phyloP scores from a whole-genome alignment of 2,113 vertebrate genomes.

The Calyptomena viridis region DNA sequence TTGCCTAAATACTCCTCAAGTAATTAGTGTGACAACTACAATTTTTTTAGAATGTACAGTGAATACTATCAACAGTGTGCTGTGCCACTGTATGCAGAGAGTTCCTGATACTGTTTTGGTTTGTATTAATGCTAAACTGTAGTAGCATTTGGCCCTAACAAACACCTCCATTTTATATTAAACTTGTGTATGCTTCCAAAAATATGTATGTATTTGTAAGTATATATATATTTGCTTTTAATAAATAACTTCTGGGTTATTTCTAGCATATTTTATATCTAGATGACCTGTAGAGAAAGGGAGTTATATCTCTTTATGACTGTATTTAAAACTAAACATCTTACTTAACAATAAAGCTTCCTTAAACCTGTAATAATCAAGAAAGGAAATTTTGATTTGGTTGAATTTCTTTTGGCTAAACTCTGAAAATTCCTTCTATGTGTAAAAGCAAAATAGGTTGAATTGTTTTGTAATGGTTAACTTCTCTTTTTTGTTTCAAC shows the following conservation, averaged over 20 bases:
- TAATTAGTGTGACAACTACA: neutral
- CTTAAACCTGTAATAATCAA: neutral
- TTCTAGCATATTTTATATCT: neutral
- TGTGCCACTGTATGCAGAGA: neutral
- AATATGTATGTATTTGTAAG: too few relatives aligned
- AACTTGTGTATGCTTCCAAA: neutral
- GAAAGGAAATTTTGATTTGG: neutral
- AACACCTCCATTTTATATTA: neutral
- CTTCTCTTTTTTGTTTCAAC: neutral
- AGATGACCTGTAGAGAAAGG: neutral
- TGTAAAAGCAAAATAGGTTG: neutral
- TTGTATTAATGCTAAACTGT: neutral
- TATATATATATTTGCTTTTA: neutral
- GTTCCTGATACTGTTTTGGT: neutral
- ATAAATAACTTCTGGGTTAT: neutral
- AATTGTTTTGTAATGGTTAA: neutral
- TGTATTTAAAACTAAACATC: neutral
- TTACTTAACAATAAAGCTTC: neutral
- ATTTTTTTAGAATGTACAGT: neutral
- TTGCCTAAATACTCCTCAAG: rapidly evolving
- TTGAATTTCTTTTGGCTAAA: neutral
- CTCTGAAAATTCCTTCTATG: neutral
- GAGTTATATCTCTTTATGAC: neutral
- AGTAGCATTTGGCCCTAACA: neutral
- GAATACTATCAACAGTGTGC: neutral